Base-by-base conservation (phyloP, 2,797 vertebrate species). In the Sebastolobus altivelis region DNA sequence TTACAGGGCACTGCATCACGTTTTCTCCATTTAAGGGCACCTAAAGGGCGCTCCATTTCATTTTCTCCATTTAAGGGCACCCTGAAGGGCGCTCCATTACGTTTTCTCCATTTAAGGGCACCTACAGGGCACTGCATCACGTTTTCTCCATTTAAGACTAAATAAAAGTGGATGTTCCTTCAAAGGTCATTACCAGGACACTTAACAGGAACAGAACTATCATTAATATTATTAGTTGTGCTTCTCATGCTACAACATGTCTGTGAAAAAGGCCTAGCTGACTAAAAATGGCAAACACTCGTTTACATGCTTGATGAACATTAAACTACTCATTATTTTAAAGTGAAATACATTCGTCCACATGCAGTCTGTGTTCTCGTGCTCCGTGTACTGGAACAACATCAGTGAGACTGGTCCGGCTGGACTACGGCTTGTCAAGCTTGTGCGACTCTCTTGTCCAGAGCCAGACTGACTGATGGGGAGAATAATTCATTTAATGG, bases 401-500 rank as follows among this genome's bases (percentile, higher is more conserved):
- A 69, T 72, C 58, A 59, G 54, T 18, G 35, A 62, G 31, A 22
- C 25, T 6, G 54, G 66, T 58, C 62, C 2, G 5, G 63, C 67
- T 59, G 55, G 74, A 66, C 75, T 60, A 5, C 38, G 22, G 74
- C 77, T 71, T 73, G 70, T 85, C 82, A 73, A 49, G 63, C 75
- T 75, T 56, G 63, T 75, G 43, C 76, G 60, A 4, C 56, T 70
- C 46, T 12, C 75, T 65, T 52, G 76, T 77, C 76, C 49, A 49
- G 61, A 77, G 80, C 69, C 82, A 85, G 81, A 82, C 89, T 90
- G 92, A 92, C 80, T 88, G 90, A 92, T 92, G 78, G 74, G 75
- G 63, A 79, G 84, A 90, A 90, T 92, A 91, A 94, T 90, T 92
- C 43, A 89, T 90, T 67, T 91, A 89, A 91, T 92, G 78, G 75